Base-by-base conservation (phyloP, 2,113 vertebrate genomes). In the Poecile atricapillus region DNA sequence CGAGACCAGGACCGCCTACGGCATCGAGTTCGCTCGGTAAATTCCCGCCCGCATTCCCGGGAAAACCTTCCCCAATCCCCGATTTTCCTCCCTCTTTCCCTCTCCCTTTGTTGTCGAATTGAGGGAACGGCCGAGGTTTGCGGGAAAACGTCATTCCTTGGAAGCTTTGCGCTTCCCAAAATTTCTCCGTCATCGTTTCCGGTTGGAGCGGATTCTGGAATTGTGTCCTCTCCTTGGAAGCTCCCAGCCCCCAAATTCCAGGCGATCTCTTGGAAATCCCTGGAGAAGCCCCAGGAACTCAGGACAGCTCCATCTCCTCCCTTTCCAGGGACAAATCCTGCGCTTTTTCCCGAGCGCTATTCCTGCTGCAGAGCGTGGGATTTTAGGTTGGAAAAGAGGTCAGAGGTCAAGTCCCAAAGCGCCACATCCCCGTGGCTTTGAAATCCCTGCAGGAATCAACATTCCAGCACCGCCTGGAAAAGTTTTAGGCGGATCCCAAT, bases 11-110 rank as follows among this genome's bases (percentile, higher is more conserved):
- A 99, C 99, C 0, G 99, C 99, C 3, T 98, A 99, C 20, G 99
- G 99, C 78, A 99, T 99, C 55, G 98, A 98, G 55, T 98, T 98
- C 59, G 99, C 99, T 25, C 98, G 99, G 99, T 99, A 98, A 97
- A 93, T 7, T 20, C 78, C 56, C 3, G 4, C 7, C 56, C 33
- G 0, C 7, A 0, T 25, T 17, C 65, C 35, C 35, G 12, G 22
- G 33, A n/a, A 27, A 10, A 17, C 5, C 5, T 43, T 43, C 43
- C 21, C 4, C 17, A 19, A 53, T 5, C 25, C 16, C 1, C 0
- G 0, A 3, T 39, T 7, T 50, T 13, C n/a, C 6, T 4, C 6
- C 10, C 35, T 58, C 43, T 7, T 27, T 37, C 46, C 63, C 16
- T 41, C 46, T n/a, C 19, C 14, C 10, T 69, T 16, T 9, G 0